phyloP scores from a whole-genome alignment of 1,140 invertebrate species.

The Habropoda laboriosa region DNA sequence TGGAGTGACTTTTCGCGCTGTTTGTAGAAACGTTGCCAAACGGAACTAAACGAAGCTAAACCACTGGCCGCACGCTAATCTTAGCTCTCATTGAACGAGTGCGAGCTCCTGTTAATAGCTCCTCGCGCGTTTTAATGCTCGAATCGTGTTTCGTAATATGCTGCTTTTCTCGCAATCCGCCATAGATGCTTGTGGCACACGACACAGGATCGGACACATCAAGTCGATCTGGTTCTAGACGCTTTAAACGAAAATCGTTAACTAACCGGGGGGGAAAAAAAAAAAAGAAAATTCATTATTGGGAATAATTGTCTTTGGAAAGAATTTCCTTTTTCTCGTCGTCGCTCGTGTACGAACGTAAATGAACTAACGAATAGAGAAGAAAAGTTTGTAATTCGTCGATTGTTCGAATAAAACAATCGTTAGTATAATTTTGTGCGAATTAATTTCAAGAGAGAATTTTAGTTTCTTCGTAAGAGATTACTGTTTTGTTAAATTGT shows the following conservation, averaged over 20 bases:
- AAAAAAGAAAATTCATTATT: background rate
- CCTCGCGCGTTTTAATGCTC: conserved; percentile 46
- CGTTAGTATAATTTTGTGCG: no score
- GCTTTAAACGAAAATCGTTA: no score
- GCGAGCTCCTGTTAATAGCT: conserved; percentile 67
- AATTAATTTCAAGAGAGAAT: no score
- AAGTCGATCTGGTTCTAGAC: conserved; percentile 11
- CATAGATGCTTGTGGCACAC: background rate
- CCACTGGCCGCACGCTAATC: conserved; percentile 62
- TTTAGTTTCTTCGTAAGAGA: no score
- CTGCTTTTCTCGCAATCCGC: conserved; percentile 39
- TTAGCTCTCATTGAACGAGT: conserved; percentile 67
- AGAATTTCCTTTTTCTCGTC: no score
- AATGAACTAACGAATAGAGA: no score
- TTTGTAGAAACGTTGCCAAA: conserved; percentile 56
- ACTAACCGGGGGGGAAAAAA: no score
- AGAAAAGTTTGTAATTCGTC: no score
- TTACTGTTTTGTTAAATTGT: no score
- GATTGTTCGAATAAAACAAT: no score
- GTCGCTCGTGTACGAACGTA: no score
- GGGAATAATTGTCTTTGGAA: background rate
- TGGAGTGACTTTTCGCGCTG: conserved; percentile 50
- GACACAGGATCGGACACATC: conserved; percentile 8
- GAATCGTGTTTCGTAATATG: conserved; percentile 57
- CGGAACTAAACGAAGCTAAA: conserved; percentile 58